Percentiles rank a stretch among this genome's conserved stretches.
Evolutionary conservation across 2,888 invertebrate genomes (phyloP).

Genomic region (Amiota mariae): DNA sequence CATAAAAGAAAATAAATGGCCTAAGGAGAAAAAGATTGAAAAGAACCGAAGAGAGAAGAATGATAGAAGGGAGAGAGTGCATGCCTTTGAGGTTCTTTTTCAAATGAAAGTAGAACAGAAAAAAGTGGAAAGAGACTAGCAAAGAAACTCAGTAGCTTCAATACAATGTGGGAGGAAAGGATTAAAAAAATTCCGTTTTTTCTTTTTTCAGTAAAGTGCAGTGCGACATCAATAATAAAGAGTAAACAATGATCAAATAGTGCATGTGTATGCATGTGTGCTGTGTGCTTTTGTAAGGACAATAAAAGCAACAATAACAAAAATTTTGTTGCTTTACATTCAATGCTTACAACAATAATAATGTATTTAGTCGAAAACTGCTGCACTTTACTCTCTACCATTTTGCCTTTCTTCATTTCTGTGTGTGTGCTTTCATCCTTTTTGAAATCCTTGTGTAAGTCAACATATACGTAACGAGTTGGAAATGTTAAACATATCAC

Average conservation of each 20-base stretch:
- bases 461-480: slow-evolving; percentile 48
- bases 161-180: not conserved
- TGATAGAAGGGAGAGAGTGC: too few relatives aligned
- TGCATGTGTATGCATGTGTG: not conserved
- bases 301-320: not conserved
- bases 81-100: too few relatives aligned
- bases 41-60: too few relatives aligned
- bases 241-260: not conserved
- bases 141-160: not conserved
- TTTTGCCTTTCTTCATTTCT: not conserved
- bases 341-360: slow-evolving; percentile 2
- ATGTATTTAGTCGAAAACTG: not conserved
- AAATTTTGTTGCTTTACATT: not conserved
- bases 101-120: not conserved
- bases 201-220: not conserved
- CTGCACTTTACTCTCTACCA: not conserved
- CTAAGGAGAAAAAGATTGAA: too few relatives aligned
- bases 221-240: not conserved
- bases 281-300: not conserved
- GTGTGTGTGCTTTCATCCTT: not conserved
- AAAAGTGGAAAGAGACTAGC: not conserved
- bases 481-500: slow-evolving; percentile 54
- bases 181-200: not conserved
- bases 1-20: not conserved
- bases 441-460: not conserved